A percentile compares a stretch with the other conserved stretches of the same genome.
These are phyloP conservation scores for Arion vulgaris DNA, from an alignment of 1,140 invertebrate species.

Conservation along the genomic window DNA sequence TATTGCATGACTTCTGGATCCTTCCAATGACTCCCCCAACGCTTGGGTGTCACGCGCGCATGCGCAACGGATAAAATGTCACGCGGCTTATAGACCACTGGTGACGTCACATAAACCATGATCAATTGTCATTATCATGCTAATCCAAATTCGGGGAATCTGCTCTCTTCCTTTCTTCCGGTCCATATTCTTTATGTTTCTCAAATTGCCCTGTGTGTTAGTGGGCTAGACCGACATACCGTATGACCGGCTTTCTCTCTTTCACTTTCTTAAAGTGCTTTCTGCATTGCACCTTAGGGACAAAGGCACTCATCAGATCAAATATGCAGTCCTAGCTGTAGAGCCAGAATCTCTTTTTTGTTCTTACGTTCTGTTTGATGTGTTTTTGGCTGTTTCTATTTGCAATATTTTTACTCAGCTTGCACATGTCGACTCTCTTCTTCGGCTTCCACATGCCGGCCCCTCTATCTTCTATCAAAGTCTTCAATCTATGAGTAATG, in stretches of 20 bases:
- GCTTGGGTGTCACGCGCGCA: constrained; percentile 24
- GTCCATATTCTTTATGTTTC: neutral
- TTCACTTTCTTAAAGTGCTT: neutral
- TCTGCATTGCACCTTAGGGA: neutral
- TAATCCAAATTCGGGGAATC: constrained; percentile 6
- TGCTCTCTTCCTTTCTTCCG: neutral
- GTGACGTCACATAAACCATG: constrained; percentile 26
- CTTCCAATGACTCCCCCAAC: neutral
- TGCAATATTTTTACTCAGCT: too few relatives aligned
- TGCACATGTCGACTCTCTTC: too few relatives aligned
- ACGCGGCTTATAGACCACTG: constrained; percentile 21
- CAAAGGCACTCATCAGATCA: too few relatives aligned
- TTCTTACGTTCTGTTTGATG: neutral
- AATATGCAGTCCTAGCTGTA: too few relatives aligned
- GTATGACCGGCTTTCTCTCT: neutral
- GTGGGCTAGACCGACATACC: neutral
- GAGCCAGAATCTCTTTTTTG: neutral
- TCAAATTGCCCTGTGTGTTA: neutral
- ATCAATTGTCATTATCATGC: constrained; percentile 24
- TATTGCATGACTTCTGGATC: constrained; percentile 2
- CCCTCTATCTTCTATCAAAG: too few relatives aligned
- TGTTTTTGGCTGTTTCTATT: neutral
- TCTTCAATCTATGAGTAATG: too few relatives aligned
- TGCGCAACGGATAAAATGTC: constrained; percentile 34
- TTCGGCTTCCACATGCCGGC: too few relatives aligned